Evolutionary conservation across 2,797 vertebrate species (phyloP).

Genomic region (Gymnoscopelus braueri): DNA sequence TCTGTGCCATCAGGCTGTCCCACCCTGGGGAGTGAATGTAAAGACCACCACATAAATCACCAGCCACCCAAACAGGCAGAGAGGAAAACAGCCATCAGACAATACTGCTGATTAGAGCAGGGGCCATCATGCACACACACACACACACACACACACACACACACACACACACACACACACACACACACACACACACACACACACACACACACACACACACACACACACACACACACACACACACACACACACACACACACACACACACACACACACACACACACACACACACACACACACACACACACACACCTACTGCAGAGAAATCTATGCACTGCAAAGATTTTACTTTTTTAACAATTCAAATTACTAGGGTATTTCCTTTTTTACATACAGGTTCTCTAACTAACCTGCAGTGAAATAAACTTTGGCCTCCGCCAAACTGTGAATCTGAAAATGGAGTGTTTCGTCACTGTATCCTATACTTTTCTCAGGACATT

Average conservation of each 20-base stretch:
- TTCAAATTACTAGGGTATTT: neutral
- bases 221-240: too few species aligned
- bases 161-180: conserved; percentile 1
- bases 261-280: neutral
- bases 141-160: neutral
- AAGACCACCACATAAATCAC: conserved; percentile 72
- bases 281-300: neutral
- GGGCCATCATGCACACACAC: conserved; percentile 46
- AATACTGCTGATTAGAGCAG: conserved; percentile 66
- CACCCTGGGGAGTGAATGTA: conserved; percentile 55
- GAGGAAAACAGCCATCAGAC: conserved; percentile 63
- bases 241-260: too few species aligned
- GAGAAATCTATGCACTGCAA: neutral
- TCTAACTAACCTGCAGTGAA: conserved; percentile 11
- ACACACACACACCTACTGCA: conserved; percentile 17
- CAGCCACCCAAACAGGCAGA: conserved; percentile 56
- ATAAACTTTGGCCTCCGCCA: conserved; percentile 37
- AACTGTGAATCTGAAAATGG: conserved; percentile 54
- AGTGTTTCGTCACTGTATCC: conserved; percentile 36
- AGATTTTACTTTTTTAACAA: too few species aligned
- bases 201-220: neutral
- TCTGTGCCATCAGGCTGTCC: conserved; percentile 37
- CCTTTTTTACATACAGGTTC: conserved; percentile 20
- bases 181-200: neutral
- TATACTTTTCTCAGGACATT: conserved; percentile 54